phyloP scores from a whole-genome alignment of 1,140 invertebrate species.

The Pinna nobilis region DNA sequence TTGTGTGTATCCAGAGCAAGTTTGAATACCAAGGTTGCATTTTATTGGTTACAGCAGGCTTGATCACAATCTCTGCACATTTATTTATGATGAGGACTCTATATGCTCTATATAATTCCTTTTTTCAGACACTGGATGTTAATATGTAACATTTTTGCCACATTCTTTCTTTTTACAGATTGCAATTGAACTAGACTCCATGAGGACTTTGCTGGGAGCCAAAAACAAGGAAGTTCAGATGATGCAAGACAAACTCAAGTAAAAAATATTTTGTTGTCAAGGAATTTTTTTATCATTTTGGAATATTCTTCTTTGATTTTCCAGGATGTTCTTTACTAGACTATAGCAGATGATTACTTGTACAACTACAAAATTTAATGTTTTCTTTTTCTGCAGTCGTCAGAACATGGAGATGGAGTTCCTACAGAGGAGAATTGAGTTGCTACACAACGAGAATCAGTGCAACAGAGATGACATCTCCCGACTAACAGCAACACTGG shows the following conservation, averaged over 20 bases:
- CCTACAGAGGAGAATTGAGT: constrained; percentile 54
- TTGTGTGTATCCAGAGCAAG: no score
- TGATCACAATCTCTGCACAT: no score
- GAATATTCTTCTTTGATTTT: neutral
- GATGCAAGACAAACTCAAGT: constrained; percentile 64
- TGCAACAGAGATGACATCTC: constrained; percentile 60
- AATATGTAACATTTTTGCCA: no score
- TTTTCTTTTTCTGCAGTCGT: constrained; percentile 57
- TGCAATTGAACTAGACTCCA: constrained; percentile 50
- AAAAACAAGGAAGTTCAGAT: constrained; percentile 63
- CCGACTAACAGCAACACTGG: constrained; percentile 59
- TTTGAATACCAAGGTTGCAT: no score
- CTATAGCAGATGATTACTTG: neutral
- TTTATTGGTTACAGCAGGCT: no score
- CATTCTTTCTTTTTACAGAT: constrained; percentile 52
- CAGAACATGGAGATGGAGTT: constrained; percentile 60
- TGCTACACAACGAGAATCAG: constrained; percentile 59
- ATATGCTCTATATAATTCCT: no score
- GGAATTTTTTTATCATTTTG: no score
- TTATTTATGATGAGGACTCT: no score
- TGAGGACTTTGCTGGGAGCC: constrained; percentile 56
- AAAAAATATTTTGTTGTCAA: constrained; percentile 21
- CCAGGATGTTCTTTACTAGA: neutral
- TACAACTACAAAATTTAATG: no score
- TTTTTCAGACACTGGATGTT: no score